Base-by-base conservation (phyloP, 2,797 vertebrate species). In the Chrosomus eos region DNA sequence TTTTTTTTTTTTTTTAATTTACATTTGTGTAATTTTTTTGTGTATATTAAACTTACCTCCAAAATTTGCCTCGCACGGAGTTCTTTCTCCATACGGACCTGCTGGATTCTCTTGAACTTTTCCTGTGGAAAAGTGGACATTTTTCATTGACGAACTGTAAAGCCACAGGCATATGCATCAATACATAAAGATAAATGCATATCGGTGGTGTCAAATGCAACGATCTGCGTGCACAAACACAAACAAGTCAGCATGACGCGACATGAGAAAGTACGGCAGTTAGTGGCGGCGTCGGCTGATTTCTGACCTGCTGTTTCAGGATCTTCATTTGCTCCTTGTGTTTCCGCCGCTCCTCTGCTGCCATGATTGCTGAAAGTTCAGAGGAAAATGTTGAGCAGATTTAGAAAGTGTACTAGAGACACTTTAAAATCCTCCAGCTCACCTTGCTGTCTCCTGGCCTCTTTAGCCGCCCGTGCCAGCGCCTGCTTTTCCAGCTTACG, bases 61-160 rank as follows among this genome's bases (percentile, higher is more conserved):
- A 99, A 94, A 95, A 99, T 97, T 92, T 98, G 97, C 92, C 98
- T 97, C 86, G 98, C 97, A 91, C 97, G 94, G 92, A 97, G 95
- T 94, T 99, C 97, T 93, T 98, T 99, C 94, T 99, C 97, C 95
- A 97, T 95, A 90, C 97, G 96, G 90, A 98, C 96, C 94, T 98
- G 98, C 92, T 99, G 97, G 93, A 98, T 97, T 93, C 97, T 96
- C 91, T 97, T 97, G 91, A 99, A 97, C 95, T 98, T 99, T 92
- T 99, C 98, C 98, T 99, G 91, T 89, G 43, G 40, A 13, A 21
- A 13, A 36, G 36, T 36, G 36, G 36, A 36, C 36, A 36, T 45
- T 45, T 33, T 68, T 28, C 9, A 58, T 2, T n/a, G 13, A 58
- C 18, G 13, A 76, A 36, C 8, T 3, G 51, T 58, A 21, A n/a